Conservation (phyloP, 2,797 vertebrate species). For the Aldrovandia affinis region DNA sequence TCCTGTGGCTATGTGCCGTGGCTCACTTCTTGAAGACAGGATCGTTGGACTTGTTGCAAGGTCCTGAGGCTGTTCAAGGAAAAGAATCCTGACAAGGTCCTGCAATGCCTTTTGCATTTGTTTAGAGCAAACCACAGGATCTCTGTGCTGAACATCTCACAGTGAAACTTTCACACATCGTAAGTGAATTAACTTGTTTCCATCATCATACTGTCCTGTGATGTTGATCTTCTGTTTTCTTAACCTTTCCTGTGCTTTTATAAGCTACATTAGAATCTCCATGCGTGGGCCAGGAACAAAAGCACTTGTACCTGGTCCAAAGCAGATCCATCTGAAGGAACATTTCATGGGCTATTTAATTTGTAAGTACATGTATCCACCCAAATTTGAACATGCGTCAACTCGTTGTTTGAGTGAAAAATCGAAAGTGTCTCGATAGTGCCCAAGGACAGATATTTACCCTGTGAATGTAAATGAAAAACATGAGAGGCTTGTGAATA, state of each 20-base stretch:
- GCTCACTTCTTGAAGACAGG: neutral
- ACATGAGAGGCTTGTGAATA: conserved; percentile 16
- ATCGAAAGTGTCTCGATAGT: neutral
- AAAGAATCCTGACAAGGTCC: neutral
- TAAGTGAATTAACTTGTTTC: neutral
- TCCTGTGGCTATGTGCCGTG: neutral
- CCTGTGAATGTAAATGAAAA: neutral
- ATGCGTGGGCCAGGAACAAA: neutral
- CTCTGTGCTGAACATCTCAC: neutral
- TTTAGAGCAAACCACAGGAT: neutral
- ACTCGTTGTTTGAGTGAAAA: neutral
- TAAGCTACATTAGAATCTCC: neutral
- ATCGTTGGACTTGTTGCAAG: neutral
- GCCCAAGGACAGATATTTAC: neutral
- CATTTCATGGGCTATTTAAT: too few relatives aligned
- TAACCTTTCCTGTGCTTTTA: neutral
- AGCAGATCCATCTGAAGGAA: too few relatives aligned
- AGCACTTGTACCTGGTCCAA: neutral
- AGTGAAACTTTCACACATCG: neutral
- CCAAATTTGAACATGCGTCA: neutral
- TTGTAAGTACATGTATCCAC: neutral
- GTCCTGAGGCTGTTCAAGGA: neutral
- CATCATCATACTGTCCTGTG: neutral
- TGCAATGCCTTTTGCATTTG: neutral
- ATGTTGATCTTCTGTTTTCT: too few relatives aligned